Base-by-base conservation (phyloP, 1,140 invertebrate species). In the Bombus picipes region DNA sequence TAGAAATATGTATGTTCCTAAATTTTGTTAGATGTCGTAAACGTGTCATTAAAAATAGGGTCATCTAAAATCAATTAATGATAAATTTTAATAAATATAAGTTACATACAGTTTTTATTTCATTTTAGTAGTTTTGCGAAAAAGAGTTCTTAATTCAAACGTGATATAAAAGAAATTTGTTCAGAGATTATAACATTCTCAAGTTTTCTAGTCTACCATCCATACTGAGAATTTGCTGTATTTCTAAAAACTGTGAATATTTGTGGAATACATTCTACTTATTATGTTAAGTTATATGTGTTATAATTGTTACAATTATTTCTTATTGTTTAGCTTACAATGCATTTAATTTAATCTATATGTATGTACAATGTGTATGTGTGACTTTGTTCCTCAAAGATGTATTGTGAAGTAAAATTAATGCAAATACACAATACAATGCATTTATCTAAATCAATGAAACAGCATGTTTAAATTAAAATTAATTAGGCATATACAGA, bases 221-320 rank as follows among this genome's bases (percentile, higher is more conserved):
- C 75, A 47, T 76, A 34, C 18, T 37, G 39, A 79, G 28, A 59
- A 62, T 78, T 62, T 37, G 37, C 39, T 78, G 39, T 83, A n/a
- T 78, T 84, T 79, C n/a, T 79, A 47, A 78, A 79, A 41, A 84
- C 75, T 84, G 68, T 81, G 65, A 72, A 79, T 68, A 72, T 71
- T 84, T 72, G 41, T 57, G 53, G 22, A 79, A 79, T 57, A 68
- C 53, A 71, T 78, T 71, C 22, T 84, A 79, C 53, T 78, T 84
- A 79, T n/a, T 84, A 53, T 84, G 59, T n/a, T 83, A 59, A 77
- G n/a, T 34, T 59, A 37, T 25, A 59, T 72, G 28, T 47, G 34
- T 84, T 84, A 79, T 53, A 71, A n/a, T 71, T 79, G 25, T 79
- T 62, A 59, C 34, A 79, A 72, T 71, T 84, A 34, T 78, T 75